Base-by-base conservation (phyloP, 2,113 vertebrate genomes). In the Calyptommatus sinebrachiatus region DNA sequence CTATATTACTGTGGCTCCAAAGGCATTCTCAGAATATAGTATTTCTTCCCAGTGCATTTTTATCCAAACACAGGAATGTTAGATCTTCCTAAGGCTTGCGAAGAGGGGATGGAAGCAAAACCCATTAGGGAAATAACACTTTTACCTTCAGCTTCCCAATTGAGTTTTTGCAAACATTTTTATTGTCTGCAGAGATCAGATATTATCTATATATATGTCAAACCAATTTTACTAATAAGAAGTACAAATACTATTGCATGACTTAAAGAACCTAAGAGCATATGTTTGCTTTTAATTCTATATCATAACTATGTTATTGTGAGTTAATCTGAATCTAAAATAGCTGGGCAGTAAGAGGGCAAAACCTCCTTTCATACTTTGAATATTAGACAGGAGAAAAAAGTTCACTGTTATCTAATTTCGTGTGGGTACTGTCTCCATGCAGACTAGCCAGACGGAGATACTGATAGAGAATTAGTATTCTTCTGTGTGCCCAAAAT, bases 111-210 rank as follows among this genome's bases (percentile, higher is more conserved):
- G 35, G 5, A 6, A 66, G 8, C 60, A 31, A 77, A 7, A 11
- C 3, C 63, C 28, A 53, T 24, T 77, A 31, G 4, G 53, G 21
- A 80, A 24, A 57, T 77, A 28, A 48, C 14, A n/a, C 24, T 78
- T 20, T 22, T 20, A 21, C 29, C 31, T 21, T 9, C 8, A 31
- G 62, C 50, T 73, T 24, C 22, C 48, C 21, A 50, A 57, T 67
- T 22, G 26, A 35, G 14, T 20, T 62, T 11, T 69, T 53, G 10
- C 63, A 26, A 67, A 7, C 21, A 89, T 90, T 75, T 91, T 89
- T 91, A 91, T 67, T 86, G 92, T 90, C 89, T 92, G 85, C 83
- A 83, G 84, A 87, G 63, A 91, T 89, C 86, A 87, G 81, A 83
- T 77, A 78, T 84, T 85, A 89, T 35, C 53, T 72, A 20, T 84